These are phyloP conservation scores for Agelaius phoeniceus DNA, from an alignment of 2,113 vertebrate genomes.

Conservation along the genomic window DNA sequence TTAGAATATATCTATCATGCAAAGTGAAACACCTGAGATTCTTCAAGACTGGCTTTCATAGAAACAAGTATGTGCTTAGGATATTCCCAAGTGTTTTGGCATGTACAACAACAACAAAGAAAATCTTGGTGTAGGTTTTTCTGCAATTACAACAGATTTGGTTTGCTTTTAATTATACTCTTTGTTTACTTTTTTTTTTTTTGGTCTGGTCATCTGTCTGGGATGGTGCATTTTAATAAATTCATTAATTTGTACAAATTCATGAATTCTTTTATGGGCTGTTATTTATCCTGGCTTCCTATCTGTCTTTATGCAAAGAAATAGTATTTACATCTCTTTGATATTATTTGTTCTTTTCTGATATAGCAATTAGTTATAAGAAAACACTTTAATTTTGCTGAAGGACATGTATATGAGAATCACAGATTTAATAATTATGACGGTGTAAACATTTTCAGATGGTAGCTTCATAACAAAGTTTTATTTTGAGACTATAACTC, in stretches of 20 bases:
- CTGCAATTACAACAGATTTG: not conserved
- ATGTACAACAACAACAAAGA: conserved; percentile 31
- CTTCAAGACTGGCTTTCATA: not conserved
- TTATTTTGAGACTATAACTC: not conserved
- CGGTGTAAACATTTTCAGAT: not conserved
- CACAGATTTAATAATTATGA: not conserved
- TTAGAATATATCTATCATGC: conserved; percentile 14
- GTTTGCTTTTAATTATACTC: conserved; percentile 30
- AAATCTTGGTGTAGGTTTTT: not conserved
- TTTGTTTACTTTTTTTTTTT: not conserved
- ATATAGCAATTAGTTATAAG: not conserved
- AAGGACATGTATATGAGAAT: not conserved
- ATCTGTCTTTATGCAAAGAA: conserved; percentile 7
- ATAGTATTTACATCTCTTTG: not conserved
- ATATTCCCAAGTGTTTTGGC: not conserved
- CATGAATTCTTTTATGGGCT: not conserved
- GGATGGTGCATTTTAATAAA: not conserved
- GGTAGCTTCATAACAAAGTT: not conserved
- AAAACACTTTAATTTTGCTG: not conserved
- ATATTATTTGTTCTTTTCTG: not conserved
- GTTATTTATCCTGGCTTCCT: conserved; percentile 3
- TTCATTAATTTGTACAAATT: not conserved
- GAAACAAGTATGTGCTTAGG: conserved; percentile 20
- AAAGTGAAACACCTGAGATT: not conserved
- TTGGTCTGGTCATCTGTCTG: not conserved